phyloP scores from a whole-genome alignment of 1,140 invertebrate genomes.

The Dryas iulia region DNA sequence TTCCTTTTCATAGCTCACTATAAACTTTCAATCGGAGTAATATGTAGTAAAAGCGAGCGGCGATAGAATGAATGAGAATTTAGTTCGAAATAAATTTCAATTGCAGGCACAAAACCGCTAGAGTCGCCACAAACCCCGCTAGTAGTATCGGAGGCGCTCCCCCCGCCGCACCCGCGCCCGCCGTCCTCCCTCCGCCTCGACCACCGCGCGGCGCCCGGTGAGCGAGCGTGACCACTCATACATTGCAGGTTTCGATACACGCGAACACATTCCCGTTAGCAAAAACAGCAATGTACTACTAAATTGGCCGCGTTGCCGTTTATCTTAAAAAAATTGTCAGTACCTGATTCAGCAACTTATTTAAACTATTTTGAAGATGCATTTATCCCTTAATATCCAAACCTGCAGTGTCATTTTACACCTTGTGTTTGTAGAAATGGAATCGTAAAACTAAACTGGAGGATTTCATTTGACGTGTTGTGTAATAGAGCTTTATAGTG shows the following conservation, averaged over 20 bases:
- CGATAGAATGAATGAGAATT: not conserved
- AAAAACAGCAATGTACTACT: slow-evolving; percentile 23
- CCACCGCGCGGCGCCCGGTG: slow-evolving; percentile 83
- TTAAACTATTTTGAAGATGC: slow-evolving; percentile 40
- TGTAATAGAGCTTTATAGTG: slow-evolving; percentile 72
- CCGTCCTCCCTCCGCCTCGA: slow-evolving; percentile 80
- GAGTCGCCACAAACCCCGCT: slow-evolving; percentile 91
- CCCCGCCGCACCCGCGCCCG: slow-evolving; percentile 77
- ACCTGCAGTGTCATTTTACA: slow-evolving; percentile 67
- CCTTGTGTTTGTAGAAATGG: slow-evolving; percentile 65
- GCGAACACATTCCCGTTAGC: slow-evolving; percentile 55
- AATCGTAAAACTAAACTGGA: slow-evolving; percentile 45
- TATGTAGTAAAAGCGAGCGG: not conserved
- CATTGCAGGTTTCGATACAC: slow-evolving; percentile 65
- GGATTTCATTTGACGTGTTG: slow-evolving; percentile 55
- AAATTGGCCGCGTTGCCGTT: not conserved
- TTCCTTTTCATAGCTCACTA: not conserved
- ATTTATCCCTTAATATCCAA: slow-evolving; percentile 58
- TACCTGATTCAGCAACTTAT: slow-evolving; percentile 41
- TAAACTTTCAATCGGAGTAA: not conserved
- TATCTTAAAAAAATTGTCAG: slow-evolving; percentile 11
- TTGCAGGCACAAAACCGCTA: slow-evolving; percentile 86
- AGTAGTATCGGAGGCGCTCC: slow-evolving; percentile 77
- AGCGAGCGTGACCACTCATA: slow-evolving; percentile 79
- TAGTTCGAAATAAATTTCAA: not conserved